Percentiles rank a stretch among this genome's conserved stretches.
Conservation (phyloP, 2,113 vertebrate genomes). For the Gnathonemus echidnorhynchus region DNA sequence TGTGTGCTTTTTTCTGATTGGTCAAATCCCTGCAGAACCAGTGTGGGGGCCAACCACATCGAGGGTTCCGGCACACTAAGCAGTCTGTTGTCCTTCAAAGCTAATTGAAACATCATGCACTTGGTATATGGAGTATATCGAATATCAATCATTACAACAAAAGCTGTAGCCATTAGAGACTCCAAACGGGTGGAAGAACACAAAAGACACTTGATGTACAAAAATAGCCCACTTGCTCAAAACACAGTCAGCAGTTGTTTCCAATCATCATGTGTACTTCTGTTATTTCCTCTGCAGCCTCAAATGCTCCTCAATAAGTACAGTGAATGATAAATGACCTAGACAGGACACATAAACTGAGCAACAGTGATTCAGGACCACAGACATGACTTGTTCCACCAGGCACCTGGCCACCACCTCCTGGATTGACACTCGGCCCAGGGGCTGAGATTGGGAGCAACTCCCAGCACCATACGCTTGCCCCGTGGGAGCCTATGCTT, state of each 20-base stretch:
- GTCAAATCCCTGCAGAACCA: not conserved
- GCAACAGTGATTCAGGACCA: not conserved
- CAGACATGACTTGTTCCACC: not conserved
- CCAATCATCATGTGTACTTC: not conserved
- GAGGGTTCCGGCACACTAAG: constrained; percentile 9
- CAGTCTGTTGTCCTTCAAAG: not conserved
- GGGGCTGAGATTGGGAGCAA: not conserved
- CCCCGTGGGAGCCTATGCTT: not conserved
- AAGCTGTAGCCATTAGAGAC: not conserved
- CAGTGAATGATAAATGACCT: not conserved
- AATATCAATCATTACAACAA: constrained; percentile 2
- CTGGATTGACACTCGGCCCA: not conserved
- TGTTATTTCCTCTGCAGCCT: not conserved
- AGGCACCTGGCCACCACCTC: not conserved
- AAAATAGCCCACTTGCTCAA: not conserved
- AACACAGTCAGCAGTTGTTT: not conserved
- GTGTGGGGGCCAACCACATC: not conserved
- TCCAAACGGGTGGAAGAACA: not conserved
- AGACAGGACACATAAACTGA: not conserved
- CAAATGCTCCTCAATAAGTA: not conserved
- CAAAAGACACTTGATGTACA: not conserved
- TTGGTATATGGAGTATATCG: not conserved
- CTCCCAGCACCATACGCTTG: not conserved
- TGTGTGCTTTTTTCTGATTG: not conserved
- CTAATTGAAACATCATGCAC: constrained; percentile 14